A percentile compares a stretch with the other conserved stretches of the same genome.
These are phyloP conservation scores for Cacoxenus indagator DNA, from an alignment of 2,888 invertebrate species.

Conservation along the genomic window DNA sequence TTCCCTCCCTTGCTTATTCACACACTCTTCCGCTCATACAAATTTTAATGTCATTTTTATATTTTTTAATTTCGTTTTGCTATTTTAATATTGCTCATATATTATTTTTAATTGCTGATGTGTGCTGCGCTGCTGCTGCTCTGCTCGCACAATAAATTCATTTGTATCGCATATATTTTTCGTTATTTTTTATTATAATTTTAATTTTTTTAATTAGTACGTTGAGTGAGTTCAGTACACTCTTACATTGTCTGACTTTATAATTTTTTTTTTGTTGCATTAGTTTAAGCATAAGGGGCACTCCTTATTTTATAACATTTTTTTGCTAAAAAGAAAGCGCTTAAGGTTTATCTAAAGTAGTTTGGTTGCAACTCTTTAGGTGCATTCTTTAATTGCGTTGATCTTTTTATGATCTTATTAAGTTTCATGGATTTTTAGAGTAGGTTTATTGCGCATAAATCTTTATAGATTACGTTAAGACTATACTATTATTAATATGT, in stretches of 20 bases:
- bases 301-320: neutral
- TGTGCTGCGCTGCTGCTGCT: neutral
- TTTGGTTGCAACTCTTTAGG: too few relatives aligned
- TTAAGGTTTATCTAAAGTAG: too few relatives aligned
- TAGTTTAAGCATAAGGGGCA: too few relatives aligned
- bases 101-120: neutral
- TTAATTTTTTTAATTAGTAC: conserved; percentile 47
- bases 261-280: neutral
- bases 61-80: conserved; percentile 8
- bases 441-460: too few relatives aligned
- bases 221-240: conserved; percentile 47
- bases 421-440: too few relatives aligned
- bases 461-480: too few relatives aligned
- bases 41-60: neutral
- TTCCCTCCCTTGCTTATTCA: neutral
- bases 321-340: too few relatives aligned
- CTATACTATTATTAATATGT: too few relatives aligned
- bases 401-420: too few relatives aligned
- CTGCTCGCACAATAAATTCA: neutral
- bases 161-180: neutral
- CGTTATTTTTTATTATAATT: neutral
- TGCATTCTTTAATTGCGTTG: too few relatives aligned
- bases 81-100: conserved; percentile 16
- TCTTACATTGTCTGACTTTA: conserved; percentile 21
- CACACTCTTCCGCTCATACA: neutral